Conservation (phyloP, 1,140 invertebrate species). For the Venturia canescens region DNA sequence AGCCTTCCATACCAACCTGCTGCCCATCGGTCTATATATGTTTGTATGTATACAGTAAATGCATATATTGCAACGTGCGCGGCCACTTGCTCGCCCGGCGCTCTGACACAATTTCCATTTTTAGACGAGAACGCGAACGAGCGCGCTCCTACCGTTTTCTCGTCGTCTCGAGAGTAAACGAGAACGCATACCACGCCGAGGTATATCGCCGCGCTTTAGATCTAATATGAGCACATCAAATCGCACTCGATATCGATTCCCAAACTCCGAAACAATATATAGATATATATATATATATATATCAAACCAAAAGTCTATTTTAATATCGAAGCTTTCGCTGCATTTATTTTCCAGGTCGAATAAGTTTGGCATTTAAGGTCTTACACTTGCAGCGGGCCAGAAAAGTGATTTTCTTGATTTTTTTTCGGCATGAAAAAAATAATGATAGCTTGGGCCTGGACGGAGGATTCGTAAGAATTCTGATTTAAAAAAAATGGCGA, state of each 20-base stretch:
- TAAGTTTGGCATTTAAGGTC: too few relatives aligned
- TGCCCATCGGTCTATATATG: not conserved
- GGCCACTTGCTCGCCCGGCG: slow-evolving; percentile 41
- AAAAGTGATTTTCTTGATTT: too few relatives aligned
- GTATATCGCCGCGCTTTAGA: slow-evolving; percentile 43
- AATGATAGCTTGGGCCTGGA: too few relatives aligned
- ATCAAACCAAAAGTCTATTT: too few relatives aligned
- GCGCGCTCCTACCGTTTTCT: slow-evolving; percentile 32
- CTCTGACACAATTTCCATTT: slow-evolving; percentile 71
- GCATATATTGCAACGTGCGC: slow-evolving; percentile 40
- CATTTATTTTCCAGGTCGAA: too few relatives aligned
- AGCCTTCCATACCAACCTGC: not conserved
- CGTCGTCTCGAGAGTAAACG: slow-evolving; percentile 52
- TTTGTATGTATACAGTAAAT: not conserved
- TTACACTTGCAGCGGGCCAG: too few relatives aligned
- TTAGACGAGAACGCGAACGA: slow-evolving; percentile 59
- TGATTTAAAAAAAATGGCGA: too few relatives aligned
- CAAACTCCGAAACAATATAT: too few relatives aligned
- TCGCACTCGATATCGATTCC: not conserved
- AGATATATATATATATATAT: too few relatives aligned
- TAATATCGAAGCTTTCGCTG: too few relatives aligned
- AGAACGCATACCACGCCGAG: slow-evolving; percentile 49
- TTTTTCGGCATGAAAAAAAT: too few relatives aligned
- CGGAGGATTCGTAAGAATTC: too few relatives aligned
- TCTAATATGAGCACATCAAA: slow-evolving; percentile 6